These are phyloP conservation scores for Alitta virens DNA, from an alignment of 2,888 invertebrate species.

Conservation along the genomic window DNA sequence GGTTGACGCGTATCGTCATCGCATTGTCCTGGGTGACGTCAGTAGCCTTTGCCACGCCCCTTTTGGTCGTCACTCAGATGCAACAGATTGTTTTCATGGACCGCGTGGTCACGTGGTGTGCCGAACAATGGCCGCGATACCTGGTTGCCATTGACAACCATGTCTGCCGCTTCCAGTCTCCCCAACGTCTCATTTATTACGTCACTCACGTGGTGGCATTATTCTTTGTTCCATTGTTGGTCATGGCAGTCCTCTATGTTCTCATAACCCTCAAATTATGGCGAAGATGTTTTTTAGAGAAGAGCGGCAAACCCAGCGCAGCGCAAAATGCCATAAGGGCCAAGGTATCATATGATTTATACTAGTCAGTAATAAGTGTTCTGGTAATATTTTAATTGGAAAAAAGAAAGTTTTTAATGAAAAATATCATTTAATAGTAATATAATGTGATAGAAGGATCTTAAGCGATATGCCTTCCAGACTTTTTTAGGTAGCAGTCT, in stretches of 20 bases:
- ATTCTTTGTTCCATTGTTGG: neutral
- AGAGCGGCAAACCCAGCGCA: no score
- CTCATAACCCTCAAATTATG: neutral
- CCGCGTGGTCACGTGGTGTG: neutral
- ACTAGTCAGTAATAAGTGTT: no score
- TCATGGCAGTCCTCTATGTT: neutral
- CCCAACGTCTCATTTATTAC: neutral
- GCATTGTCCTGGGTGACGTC: neutral
- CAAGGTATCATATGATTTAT: no score
- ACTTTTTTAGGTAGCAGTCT: no score
- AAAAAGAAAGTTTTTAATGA: no score
- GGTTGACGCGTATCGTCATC: neutral
- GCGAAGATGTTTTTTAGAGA: no score
- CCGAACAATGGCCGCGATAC: neutral
- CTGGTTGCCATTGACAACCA: neutral
- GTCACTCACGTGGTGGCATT: neutral
- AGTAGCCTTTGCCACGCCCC: neutral
- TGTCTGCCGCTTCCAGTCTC: neutral
- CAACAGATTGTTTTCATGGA: neutral
- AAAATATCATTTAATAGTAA: no score
- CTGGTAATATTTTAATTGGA: no score
- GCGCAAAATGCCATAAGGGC: no score
- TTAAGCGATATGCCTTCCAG: no score
- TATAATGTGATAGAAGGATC: no score
- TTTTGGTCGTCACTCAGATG: neutral